phyloP scores from a whole-genome alignment of 2,888 invertebrate species.

The Dolichopus griseipennis region DNA sequence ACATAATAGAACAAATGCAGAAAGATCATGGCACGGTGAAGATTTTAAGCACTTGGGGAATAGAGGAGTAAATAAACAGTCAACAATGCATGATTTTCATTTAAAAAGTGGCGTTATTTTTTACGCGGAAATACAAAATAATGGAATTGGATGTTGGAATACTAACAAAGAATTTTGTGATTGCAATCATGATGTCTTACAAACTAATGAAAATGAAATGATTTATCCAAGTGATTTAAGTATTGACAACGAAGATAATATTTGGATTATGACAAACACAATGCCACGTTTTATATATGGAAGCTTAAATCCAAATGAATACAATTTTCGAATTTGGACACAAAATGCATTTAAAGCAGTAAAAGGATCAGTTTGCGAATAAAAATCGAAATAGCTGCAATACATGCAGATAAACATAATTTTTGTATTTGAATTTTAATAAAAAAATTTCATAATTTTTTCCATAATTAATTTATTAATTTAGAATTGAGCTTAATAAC shows the following conservation, averaged over 20 bases:
- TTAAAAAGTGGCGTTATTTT: constrained; percentile 53
- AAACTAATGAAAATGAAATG: constrained; percentile 51
- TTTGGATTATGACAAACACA: constrained; percentile 61
- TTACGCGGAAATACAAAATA: constrained; percentile 59
- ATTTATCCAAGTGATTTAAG: constrained; percentile 64
- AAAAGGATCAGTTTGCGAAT: constrained; percentile 42
- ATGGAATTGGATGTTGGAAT: constrained; percentile 71
- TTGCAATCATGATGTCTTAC: constrained; percentile 50
- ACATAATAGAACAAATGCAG: constrained; percentile 48
- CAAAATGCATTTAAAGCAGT: constrained; percentile 40
- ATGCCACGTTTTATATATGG: constrained; percentile 60
- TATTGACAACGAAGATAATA: constrained; percentile 52
- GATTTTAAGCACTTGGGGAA: constrained; percentile 55
- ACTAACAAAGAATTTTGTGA: constrained; percentile 45
- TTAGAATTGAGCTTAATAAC: too few relatives aligned
- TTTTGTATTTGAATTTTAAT: too few relatives aligned
- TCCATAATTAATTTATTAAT: too few relatives aligned
- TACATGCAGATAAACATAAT: too few relatives aligned
- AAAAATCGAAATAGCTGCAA: too few relatives aligned
- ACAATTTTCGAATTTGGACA: constrained; percentile 57
- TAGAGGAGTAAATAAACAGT: constrained; percentile 56
- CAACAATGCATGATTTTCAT: constrained; percentile 61
- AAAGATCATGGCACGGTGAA: constrained; percentile 46
- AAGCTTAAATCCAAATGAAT: constrained; percentile 48
- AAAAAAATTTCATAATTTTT: too few relatives aligned